phyloP scores from a whole-genome alignment of 1,140 invertebrate species.

The Melitaea cinxia region DNA sequence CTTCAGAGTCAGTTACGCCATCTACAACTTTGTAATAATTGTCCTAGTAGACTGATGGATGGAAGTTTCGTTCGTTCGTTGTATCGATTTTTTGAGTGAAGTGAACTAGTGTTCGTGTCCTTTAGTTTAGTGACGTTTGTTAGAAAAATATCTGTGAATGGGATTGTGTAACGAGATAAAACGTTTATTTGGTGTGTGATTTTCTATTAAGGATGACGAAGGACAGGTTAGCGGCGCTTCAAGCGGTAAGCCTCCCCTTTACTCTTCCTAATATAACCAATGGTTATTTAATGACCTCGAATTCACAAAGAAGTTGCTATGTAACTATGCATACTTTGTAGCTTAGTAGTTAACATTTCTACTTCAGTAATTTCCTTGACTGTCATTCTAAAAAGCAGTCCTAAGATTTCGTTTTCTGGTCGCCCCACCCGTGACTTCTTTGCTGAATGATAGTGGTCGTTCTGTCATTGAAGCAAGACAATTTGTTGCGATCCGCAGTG shows the following conservation, averaged over 20 bases:
- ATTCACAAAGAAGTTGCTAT: conserved; percentile 63
- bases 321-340: conserved; percentile 41
- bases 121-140: conserved; percentile 88
- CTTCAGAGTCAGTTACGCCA: conserved; percentile 57
- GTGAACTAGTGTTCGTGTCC: conserved; percentile 87
- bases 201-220: conserved; percentile 93
- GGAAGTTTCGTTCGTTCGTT: conserved; percentile 84
- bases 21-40: conserved; percentile 77
- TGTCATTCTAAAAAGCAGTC: conserved; percentile 24
- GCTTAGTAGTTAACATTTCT: conserved; percentile 1
- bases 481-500: conserved; percentile 54
- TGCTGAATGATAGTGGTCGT: conserved; percentile 55
- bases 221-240: conserved; percentile 97
- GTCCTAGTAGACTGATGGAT: conserved; percentile 74
- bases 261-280: conserved; percentile 63
- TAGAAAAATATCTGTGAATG: conserved; percentile 89
- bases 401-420: conserved; percentile 51
- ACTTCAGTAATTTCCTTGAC: conserved; percentile 5
- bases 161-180: conserved; percentile 86
- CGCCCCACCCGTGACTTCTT: conserved; percentile 73
- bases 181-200: conserved; percentile 84
- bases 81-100: conserved; percentile 90
- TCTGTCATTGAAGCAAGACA: conserved; percentile 67
- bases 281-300: conserved; percentile 70
- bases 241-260: conserved; percentile 89